phyloP scores from a whole-genome alignment of 2,113 vertebrate genomes.

The Mystacornis crossleyi region DNA sequence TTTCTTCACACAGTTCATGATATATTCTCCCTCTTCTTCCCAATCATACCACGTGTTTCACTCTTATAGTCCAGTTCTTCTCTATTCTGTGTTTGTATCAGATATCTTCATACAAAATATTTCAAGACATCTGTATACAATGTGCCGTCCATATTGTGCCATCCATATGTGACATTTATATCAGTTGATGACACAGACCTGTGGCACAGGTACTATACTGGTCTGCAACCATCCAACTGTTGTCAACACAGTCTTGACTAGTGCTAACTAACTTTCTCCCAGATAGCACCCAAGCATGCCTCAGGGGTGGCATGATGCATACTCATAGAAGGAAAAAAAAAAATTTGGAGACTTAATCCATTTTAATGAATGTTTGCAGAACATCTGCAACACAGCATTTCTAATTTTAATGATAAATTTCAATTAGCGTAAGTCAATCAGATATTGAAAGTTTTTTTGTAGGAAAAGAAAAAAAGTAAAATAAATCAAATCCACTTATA shows the following conservation, averaged over 20 bases:
- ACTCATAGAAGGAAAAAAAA: neutral
- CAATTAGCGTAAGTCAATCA: neutral
- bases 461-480: neutral
- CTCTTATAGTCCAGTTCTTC: neutral
- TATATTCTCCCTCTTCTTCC: neutral
- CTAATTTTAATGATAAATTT: neutral
- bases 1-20: neutral
- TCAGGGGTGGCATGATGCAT: neutral
- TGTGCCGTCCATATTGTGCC: neutral
- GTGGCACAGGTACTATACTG: rapidly evolving
- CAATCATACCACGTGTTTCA: neutral
- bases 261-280: neutral
- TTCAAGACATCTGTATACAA: neutral
- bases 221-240: neutral
- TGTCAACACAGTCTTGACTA: neutral
- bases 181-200: neutral
- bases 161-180: neutral
- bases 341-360: neutral
- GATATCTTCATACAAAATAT: neutral
- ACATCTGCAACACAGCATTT: neutral
- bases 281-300: neutral
- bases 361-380: neutral
- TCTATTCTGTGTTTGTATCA: neutral
- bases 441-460: neutral
- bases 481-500: neutral